Evolutionary conservation across 1,140 invertebrate species (phyloP), one percentile per base, ranked within the genome.

Genomic region (Cataglyphis hispanica): DNA sequence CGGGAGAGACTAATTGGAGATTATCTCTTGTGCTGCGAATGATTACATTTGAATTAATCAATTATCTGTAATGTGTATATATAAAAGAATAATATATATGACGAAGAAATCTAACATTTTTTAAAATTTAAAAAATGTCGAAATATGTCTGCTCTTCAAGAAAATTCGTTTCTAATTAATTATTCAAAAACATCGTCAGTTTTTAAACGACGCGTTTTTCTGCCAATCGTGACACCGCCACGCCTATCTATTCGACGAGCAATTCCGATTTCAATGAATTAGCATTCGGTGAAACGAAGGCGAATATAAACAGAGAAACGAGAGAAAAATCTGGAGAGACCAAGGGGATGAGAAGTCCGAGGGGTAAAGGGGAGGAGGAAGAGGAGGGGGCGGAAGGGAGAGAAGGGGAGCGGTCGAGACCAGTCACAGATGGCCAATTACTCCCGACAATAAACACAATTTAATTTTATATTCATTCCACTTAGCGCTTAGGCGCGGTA

Each of bases 401-500:
- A 25, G 13, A 46, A 53, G 66, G 56, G 64, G 37, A 69, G 80
- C 90, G 87, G 90, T 90, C 90, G 77, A 88, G 91, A 77, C 78
- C 85, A 92, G 92, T 93, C 93, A 90, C 94, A 95, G 93, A 94
- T 95, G 94, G 93, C 90, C 94, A 94, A 94, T 94, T 93, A 93
- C 91, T 90, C 89, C 77, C 91, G 90, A 93, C 93, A 94, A 94
- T 94, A 94, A 94, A 94, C 93, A 94, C 90, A 92, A 94, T 94
- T 94, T 93, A 92, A 94, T 94, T 94, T 93, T 92, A 91, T 94
- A 94, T 94, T 94, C 93, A 94, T 94, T 94, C 90, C 92, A 91
- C 90, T 93, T 93, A 93, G 89, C 91, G 91, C 91, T 91, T 91
- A 92, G 90, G 86, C 88, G 86, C 87, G 84, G 89, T 91, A 90